These are phyloP conservation scores for Drosophila ficusphila DNA, from an alignment of 1,140 invertebrate genomes.

Conservation along the genomic window DNA sequence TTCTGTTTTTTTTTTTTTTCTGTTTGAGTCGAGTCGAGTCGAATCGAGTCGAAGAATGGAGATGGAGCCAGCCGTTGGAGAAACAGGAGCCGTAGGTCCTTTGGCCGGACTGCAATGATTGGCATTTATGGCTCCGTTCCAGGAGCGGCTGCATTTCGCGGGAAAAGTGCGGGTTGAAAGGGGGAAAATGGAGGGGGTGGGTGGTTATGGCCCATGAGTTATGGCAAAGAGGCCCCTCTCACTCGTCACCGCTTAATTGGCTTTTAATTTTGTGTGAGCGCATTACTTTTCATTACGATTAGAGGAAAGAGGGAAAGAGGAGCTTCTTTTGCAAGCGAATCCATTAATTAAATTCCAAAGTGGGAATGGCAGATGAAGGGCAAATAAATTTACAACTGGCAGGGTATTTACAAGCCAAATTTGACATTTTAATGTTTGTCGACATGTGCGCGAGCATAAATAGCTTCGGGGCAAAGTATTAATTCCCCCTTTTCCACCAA, in stretches of 20 bases:
- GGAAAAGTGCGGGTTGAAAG: too few relatives aligned
- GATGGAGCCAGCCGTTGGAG: background rate
- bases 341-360: slow-evolving; percentile 46
- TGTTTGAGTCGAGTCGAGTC: background rate
- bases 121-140: slow-evolving; percentile 47
- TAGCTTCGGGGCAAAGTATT: slow-evolving; percentile 10
- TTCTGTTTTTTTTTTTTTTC: background rate
- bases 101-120: slow-evolving; percentile 56
- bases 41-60: background rate
- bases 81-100: slow-evolving; percentile 2
- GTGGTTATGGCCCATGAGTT: slow-evolving; percentile 18
- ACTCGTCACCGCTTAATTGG: slow-evolving; percentile 44
- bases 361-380: background rate
- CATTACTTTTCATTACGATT: slow-evolving; percentile 51
- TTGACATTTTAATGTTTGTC: slow-evolving; percentile 46
- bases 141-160: slow-evolving; percentile 10
- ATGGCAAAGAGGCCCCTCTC: slow-evolving; percentile 10
- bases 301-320: too few relatives aligned
- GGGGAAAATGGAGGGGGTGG: background rate
- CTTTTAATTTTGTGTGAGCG: slow-evolving; percentile 46
- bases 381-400: slow-evolving; percentile 41
- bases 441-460: slow-evolving; percentile 36
- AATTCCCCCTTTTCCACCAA: slow-evolving; percentile 25
- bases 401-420: slow-evolving; percentile 46
- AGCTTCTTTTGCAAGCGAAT: background rate